Evolutionary conservation across 2,888 invertebrate genomes (phyloP).

Genomic region (Galeruca laticollis): DNA sequence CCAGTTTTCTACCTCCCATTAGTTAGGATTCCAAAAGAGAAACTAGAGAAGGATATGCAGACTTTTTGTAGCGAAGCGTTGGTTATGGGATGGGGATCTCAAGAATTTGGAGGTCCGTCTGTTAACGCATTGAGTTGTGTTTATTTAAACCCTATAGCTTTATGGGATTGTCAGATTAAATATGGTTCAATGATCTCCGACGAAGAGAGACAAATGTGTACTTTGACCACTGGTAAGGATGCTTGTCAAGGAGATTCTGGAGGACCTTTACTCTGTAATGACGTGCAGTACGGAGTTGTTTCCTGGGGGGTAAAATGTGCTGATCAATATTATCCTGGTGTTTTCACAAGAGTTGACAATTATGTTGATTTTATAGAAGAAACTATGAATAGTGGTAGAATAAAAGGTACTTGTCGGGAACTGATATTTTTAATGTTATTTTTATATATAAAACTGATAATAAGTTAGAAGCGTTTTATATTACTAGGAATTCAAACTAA

Average conservation of each 20-base stretch:
- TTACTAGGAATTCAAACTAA: no score
- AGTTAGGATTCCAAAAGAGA: not conserved
- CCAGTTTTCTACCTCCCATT: not conserved
- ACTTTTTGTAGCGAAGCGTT: not conserved
- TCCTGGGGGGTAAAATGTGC: conserved; percentile 84
- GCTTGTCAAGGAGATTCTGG: conserved; percentile 38
- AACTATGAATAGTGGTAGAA: not conserved
- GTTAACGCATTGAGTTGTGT: conserved; percentile 5
- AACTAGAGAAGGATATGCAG: not conserved
- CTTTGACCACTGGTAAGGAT: conserved; percentile 9
- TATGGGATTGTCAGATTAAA: not conserved
- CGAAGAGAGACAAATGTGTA: conserved; percentile 1
- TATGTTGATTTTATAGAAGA: conserved; percentile 72
- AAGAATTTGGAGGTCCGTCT: no score
- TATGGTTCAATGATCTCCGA: not conserved
- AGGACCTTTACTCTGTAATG: conserved; percentile 30
- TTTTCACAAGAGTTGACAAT: conserved; percentile 72
- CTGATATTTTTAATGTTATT: no score
- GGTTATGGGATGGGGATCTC: conserved; percentile 19
- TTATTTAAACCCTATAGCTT: not conserved
- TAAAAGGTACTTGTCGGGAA: no score
- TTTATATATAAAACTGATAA: no score
- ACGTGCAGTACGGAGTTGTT: conserved; percentile 73
- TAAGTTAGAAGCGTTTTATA: no score
- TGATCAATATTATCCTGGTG: conserved; percentile 72